Evolutionary conservation across 2,113 vertebrate genomes (phyloP).

Genomic region (Catharus minimus): DNA sequence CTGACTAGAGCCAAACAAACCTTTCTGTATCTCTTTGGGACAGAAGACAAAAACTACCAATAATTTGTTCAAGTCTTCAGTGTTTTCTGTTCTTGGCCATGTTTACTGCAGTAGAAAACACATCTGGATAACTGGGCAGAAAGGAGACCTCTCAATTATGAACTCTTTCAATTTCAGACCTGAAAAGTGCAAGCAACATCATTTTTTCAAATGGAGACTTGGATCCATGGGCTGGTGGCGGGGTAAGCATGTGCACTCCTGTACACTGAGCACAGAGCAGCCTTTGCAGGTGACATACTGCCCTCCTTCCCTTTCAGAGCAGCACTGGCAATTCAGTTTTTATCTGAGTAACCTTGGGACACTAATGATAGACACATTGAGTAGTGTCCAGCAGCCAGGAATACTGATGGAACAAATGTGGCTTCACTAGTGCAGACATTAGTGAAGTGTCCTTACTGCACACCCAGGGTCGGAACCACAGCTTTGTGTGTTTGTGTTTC

Average conservation of each 20-base stretch:
- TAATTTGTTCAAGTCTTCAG: background rate
- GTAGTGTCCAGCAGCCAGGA: background rate
- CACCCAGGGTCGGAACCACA: background rate
- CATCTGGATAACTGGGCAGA: background rate
- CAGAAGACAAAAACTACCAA: background rate
- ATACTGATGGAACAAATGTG: background rate
- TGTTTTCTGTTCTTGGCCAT: background rate
- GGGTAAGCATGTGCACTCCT: slow-evolving; percentile 73
- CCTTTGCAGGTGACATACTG: background rate
- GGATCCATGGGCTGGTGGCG: slow-evolving; percentile 93
- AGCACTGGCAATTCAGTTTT: accelerated
- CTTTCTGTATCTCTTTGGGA: background rate
- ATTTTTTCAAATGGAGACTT: slow-evolving; percentile 95
- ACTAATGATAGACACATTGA: background rate
- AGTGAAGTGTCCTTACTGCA: background rate
- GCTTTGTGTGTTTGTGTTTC: accelerated
- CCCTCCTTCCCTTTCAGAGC: background rate
- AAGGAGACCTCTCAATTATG: background rate
- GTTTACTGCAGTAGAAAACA: background rate
- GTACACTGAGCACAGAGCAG: background rate
- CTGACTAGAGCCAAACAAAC: background rate
- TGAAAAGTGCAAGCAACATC: slow-evolving; percentile 87
- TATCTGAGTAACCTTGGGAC: background rate
- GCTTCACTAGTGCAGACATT: background rate
- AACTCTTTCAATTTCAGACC: slow-evolving; percentile 71